A percentile compares a stretch with the other conserved stretches of the same genome.
Evolutionary conservation across 2,113 vertebrate genomes (phyloP).

Genomic region (Triplophysa rosa): DNA sequence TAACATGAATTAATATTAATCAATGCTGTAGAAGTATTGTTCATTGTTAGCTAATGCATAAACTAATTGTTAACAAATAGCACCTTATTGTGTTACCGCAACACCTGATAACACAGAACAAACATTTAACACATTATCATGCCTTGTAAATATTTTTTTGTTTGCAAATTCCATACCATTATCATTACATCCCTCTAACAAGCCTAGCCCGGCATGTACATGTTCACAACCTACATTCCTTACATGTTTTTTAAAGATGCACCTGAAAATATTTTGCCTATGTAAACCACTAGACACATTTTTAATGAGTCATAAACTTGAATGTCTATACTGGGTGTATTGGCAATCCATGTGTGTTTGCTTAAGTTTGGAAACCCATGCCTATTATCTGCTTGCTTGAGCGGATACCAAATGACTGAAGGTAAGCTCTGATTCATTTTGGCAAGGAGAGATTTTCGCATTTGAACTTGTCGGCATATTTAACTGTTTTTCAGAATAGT

Average conservation of each 20-base stretch:
- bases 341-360: slow-evolving; percentile 17
- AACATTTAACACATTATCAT: not conserved
- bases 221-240: not conserved
- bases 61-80: no score
- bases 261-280: not conserved
- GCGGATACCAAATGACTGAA: slow-evolving; percentile 33
- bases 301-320: slow-evolving; percentile 22
- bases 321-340: slow-evolving; percentile 24
- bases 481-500: no score
- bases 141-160: not conserved
- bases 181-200: no score
- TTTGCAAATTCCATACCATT: not conserved
- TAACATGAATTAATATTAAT: no score
- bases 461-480: not conserved
- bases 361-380: slow-evolving; percentile 33
- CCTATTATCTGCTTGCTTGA: slow-evolving; percentile 39
- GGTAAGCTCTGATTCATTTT: slow-evolving; percentile 16
- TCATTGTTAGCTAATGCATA: no score
- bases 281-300: not conserved
- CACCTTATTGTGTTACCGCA: not conserved
- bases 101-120: not conserved
- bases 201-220: not conserved
- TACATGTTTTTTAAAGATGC: not conserved
- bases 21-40: no score
- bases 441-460: not conserved